These are phyloP conservation scores for Propsilocerus akamusi DNA, from an alignment of 1,140 invertebrate species.

Conservation along the genomic window DNA sequence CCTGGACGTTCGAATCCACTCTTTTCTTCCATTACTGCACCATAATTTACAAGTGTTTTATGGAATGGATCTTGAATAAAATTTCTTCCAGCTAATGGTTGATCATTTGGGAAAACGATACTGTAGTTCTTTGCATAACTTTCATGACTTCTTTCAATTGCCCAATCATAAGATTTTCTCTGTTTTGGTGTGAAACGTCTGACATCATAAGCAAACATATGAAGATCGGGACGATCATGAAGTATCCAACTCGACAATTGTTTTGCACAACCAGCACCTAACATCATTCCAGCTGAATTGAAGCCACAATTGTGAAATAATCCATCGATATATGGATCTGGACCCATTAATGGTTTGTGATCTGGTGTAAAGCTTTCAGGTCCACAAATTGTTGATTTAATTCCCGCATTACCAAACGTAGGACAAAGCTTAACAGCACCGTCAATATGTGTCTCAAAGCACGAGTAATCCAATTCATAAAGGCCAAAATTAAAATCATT, in stretches of 20 bases:
- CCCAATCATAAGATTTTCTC: slow-evolving; percentile 47
- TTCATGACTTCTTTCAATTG: slow-evolving; percentile 63
- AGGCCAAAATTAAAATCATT: slow-evolving; percentile 61
- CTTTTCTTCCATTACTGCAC: slow-evolving; percentile 69
- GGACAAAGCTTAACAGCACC: slow-evolving; percentile 56
- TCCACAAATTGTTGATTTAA: slow-evolving; percentile 70
- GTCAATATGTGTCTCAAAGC: slow-evolving; percentile 57
- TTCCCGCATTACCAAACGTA: slow-evolving; percentile 45
- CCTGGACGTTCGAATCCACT: slow-evolving; percentile 76
- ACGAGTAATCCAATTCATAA: slow-evolving; percentile 71
- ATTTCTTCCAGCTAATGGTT: slow-evolving; percentile 63
- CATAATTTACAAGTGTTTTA: slow-evolving; percentile 28
- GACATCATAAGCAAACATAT: slow-evolving; percentile 75
- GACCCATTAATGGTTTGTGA: slow-evolving; percentile 62
- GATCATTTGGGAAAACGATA: slow-evolving; percentile 67
- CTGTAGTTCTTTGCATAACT: slow-evolving; percentile 73
- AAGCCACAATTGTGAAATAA: slow-evolving; percentile 73
- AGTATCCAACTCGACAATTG: slow-evolving; percentile 71
- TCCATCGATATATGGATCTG: slow-evolving; percentile 18
- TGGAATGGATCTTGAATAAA: slow-evolving; percentile 48
- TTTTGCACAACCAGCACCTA: slow-evolving; percentile 66
- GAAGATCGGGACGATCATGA: slow-evolving; percentile 56
- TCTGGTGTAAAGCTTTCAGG: slow-evolving; percentile 81
- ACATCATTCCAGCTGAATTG: slow-evolving; percentile 81
- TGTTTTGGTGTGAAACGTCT: slow-evolving; percentile 54